phyloP scores from a whole-genome alignment of 2,113 vertebrate species.

The Callaeas wilsoni region DNA sequence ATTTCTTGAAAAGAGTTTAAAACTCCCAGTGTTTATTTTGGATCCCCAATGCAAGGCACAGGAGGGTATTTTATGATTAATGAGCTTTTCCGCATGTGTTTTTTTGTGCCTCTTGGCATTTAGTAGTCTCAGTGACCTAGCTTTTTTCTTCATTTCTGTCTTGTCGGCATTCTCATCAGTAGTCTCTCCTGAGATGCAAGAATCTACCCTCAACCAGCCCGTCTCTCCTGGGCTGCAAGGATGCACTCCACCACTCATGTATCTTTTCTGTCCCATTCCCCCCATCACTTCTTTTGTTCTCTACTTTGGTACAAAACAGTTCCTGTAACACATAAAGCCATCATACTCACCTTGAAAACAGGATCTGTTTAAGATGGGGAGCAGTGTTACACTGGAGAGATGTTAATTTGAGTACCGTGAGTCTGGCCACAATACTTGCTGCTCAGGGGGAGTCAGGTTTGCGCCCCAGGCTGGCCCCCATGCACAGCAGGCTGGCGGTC shows the following conservation, averaged over 20 bases:
- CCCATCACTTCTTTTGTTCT: neutral
- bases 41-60: neutral
- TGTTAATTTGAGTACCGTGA: neutral
- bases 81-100: neutral
- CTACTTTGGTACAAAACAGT: neutral
- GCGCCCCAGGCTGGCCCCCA: neutral
- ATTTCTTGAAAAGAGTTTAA: slow-evolving; percentile 54
- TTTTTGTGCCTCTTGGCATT: neutral
- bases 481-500: neutral
- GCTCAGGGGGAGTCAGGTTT: neutral
- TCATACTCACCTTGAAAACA: neutral
- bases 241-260: neutral
- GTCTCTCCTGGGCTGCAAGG: neutral
- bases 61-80: slow-evolving; percentile 18
- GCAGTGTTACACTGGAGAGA: fast-evolving
- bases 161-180: neutral
- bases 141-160: slow-evolving; percentile 18
- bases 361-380: neutral
- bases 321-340: neutral
- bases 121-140: slow-evolving; percentile 1
- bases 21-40: slow-evolving; percentile 32
- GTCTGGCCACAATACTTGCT: neutral
- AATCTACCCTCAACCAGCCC: neutral
- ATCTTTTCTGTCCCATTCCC: neutral
- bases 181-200: neutral